Percentiles rank a stretch among this genome's conserved stretches.
Evolutionary conservation across 2,113 vertebrate genomes (phyloP).

Genomic region (Acrocephalus arundinaceus): DNA sequence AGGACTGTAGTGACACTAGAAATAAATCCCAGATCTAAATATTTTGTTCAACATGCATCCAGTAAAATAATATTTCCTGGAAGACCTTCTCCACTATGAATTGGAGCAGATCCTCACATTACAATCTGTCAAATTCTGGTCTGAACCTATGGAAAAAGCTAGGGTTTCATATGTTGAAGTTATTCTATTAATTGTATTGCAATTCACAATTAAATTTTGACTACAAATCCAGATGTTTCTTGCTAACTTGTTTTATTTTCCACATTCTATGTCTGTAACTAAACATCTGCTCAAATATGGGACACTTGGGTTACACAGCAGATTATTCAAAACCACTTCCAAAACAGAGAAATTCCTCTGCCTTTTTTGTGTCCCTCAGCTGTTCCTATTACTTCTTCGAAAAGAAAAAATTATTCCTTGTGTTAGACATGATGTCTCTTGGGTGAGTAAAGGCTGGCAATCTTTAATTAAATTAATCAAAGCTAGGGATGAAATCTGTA

Average conservation of each 20-base stretch:
- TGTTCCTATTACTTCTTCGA: background rate
- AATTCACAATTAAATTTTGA: background rate
- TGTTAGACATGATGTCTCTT: conserved; percentile 36
- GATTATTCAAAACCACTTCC: background rate
- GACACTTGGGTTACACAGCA: background rate
- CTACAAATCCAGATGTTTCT: background rate
- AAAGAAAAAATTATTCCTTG: conserved; percentile 44
- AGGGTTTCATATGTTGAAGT: background rate
- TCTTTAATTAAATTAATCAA: conserved; percentile 74
- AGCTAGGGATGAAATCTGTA: conserved; percentile 55
- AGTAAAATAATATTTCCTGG: background rate
- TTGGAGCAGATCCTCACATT: background rate
- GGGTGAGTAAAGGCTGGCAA: conserved; percentile 32
- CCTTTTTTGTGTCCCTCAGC: background rate
- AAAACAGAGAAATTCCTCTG: background rate
- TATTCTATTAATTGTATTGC: background rate
- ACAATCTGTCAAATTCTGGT: background rate
- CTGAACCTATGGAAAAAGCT: background rate
- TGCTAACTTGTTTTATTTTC: background rate
- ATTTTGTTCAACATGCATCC: background rate
- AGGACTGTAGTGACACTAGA: rapidly evolving
- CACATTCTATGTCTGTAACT: background rate
- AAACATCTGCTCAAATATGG: background rate
- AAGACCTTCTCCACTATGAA: background rate
- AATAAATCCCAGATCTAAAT: background rate